Conservation (phyloP, 2,888 invertebrate genomes). For the Tetranychus truncatus region DNA sequence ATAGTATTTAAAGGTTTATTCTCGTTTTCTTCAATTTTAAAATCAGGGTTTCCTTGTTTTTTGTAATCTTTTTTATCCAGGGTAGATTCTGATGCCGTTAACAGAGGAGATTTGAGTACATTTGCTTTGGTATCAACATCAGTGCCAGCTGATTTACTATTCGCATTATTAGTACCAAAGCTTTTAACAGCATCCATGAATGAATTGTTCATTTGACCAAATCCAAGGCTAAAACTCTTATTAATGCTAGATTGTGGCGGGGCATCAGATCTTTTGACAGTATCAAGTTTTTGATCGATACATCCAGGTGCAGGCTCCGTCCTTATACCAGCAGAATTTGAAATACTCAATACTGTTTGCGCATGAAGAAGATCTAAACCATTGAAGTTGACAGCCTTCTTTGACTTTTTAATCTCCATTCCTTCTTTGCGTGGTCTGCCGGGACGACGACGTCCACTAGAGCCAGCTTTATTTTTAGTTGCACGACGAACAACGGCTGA, state of each 20-base stretch:
- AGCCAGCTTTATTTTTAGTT: constrained; percentile 1
- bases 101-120: too few relatives aligned
- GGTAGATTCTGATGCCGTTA: too few relatives aligned
- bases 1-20: neutral
- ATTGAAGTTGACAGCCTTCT: constrained; percentile 52
- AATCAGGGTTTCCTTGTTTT: neutral
- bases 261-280: neutral
- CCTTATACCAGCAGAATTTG: constrained; percentile 40
- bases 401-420: constrained; percentile 8
- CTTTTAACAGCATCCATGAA: too few relatives aligned
- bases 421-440: constrained; percentile 26
- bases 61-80: neutral
- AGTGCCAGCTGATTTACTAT: neutral
- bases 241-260: neutral
- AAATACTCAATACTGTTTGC: constrained; percentile 68
- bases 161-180: neutral
- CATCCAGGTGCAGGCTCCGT: constrained; percentile 60
- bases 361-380: constrained; percentile 72
- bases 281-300: constrained; percentile 63
- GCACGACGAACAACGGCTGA: constrained; percentile 14
- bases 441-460: constrained; percentile 22
- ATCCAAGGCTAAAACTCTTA: neutral
- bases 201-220: neutral
- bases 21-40: neutral
- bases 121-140: neutral